These are phyloP conservation scores for Magallana nippona DNA, from an alignment of 2,888 invertebrate genomes.

Conservation along the genomic window DNA sequence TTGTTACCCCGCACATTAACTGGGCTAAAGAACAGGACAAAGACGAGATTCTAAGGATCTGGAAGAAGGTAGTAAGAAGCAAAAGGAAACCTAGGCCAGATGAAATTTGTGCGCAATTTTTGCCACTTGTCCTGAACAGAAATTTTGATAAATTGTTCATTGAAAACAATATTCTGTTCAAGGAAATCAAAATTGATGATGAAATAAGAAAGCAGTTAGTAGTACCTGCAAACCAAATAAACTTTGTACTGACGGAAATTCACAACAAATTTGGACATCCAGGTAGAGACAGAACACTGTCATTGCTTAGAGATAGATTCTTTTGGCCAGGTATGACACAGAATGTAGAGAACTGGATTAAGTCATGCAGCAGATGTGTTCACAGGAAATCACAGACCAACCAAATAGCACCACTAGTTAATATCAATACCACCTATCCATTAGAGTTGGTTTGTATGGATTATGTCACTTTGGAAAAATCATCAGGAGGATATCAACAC, in stretches of 20 bases:
- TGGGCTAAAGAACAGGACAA: neutral
- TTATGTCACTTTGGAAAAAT: neutral
- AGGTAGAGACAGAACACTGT: conserved; percentile 39
- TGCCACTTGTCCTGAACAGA: neutral
- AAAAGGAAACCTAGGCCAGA: too few relatives aligned
- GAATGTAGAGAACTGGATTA: too few relatives aligned
- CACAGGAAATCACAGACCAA: conserved; percentile 29
- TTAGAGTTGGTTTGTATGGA: conserved; percentile 50
- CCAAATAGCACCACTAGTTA: conserved; percentile 26
- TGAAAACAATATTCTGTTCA: neutral
- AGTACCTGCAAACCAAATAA: neutral
- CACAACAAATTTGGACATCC: conserved; percentile 45
- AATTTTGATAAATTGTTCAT: conserved; percentile 14
- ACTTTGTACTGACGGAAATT: neutral
- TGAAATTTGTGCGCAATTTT: too few relatives aligned
- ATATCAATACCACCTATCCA: conserved; percentile 42
- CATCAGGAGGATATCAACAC: conserved; percentile 23
- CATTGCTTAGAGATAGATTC: conserved; percentile 39
- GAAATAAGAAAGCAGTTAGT: conserved; percentile 2
- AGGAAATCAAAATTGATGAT: conserved; percentile 4
- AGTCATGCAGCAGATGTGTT: conserved; percentile 27
- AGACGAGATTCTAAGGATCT: neutral
- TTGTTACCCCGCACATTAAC: neutral
- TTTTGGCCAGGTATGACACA: too few relatives aligned
- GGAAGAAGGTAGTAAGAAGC: neutral